phyloP scores from a whole-genome alignment of 2,888 invertebrate species.

The Teinopalpus imperialis region DNA sequence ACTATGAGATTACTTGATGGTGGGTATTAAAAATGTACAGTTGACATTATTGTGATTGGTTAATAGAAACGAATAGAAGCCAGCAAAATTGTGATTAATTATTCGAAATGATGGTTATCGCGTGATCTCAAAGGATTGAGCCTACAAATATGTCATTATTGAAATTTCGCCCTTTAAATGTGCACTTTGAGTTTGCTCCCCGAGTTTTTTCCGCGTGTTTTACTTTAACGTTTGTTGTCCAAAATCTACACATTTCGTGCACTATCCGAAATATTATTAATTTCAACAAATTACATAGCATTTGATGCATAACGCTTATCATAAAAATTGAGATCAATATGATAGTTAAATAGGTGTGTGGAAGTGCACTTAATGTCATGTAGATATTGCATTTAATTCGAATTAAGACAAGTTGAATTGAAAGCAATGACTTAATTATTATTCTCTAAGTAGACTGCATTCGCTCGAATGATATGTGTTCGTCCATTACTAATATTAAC shows the following conservation, averaged over 20 bases:
- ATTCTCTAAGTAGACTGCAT: constrained; percentile 76
- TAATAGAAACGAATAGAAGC: constrained; percentile 51
- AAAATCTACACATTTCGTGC: constrained; percentile 52
- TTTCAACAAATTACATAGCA: constrained; percentile 42
- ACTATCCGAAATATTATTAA: constrained; percentile 49
- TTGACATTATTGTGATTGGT: constrained; percentile 30
- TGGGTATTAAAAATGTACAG: constrained; percentile 22
- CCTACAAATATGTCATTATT: constrained; percentile 35
- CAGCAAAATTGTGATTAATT: constrained; percentile 67
- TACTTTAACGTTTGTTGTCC: constrained; percentile 36
- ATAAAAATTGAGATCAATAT: constrained; percentile 11
- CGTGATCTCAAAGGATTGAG: constrained; percentile 70
- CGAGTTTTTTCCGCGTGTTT: constrained; percentile 40
- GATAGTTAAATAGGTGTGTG: constrained; percentile 38
- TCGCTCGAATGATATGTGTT: constrained; percentile 79
- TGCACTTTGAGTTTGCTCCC: constrained; percentile 38
- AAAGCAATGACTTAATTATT: constrained; percentile 71
- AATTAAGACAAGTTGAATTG: constrained; percentile 55
- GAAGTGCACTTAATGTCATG: constrained; percentile 69
- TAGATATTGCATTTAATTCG: constrained; percentile 50
- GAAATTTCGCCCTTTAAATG: constrained; percentile 19
- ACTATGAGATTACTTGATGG: constrained; percentile 30
- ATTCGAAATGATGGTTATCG: constrained; percentile 48
- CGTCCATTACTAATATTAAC: constrained; percentile 74
- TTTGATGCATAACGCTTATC: constrained; percentile 2